Percentiles rank a stretch among this genome's conserved stretches.
Evolutionary conservation across 2,113 vertebrate genomes (phyloP).

Genomic region (Archilochus colubris): DNA sequence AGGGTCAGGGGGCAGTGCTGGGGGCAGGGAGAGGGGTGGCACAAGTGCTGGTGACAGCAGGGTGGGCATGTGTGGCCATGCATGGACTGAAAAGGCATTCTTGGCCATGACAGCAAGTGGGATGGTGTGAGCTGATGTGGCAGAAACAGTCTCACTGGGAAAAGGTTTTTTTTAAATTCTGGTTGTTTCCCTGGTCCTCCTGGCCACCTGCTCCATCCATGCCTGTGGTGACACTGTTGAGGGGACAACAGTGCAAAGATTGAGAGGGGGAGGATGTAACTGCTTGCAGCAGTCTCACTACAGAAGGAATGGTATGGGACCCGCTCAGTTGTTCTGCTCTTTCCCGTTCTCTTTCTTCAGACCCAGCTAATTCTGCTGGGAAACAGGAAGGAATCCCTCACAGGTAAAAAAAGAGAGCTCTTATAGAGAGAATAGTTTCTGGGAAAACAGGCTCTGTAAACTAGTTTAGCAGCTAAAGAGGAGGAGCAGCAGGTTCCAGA

Average conservation of each 20-base stretch:
- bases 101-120: accelerated
- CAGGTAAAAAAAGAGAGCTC: neutral
- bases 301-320: neutral
- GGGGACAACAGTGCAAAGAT: accelerated
- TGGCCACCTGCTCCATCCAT: accelerated
- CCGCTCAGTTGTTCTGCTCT: neutral
- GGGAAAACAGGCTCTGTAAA: neutral
- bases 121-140: neutral
- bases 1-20: neutral
- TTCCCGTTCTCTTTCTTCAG: neutral
- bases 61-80: neutral
- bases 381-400: neutral
- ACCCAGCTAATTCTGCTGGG: neutral
- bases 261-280: neutral
- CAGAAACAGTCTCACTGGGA: neutral
- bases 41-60: neutral
- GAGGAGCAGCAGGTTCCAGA: neutral
- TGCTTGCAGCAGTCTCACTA: accelerated
- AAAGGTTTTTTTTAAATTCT: neutral
- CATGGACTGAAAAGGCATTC: neutral
- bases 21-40: neutral
- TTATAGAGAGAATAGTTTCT: neutral
- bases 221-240: neutral
- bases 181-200: neutral
- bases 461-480: neutral